These are phyloP conservation scores for Noctua janthe DNA, from an alignment of 2,888 invertebrate species.

Conservation along the genomic window DNA sequence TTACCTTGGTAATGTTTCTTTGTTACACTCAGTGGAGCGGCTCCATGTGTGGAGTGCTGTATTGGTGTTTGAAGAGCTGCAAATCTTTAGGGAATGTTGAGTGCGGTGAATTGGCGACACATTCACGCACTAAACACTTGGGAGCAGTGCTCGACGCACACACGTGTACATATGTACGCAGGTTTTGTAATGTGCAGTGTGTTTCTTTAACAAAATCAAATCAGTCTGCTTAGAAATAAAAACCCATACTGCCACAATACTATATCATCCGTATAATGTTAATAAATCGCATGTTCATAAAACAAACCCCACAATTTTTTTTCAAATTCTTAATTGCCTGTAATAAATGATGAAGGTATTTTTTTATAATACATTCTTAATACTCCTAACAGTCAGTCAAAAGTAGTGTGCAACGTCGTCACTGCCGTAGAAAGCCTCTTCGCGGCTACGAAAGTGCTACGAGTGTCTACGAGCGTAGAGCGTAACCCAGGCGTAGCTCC, in stretches of 20 bases:
- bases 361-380: neutral
- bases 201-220: neutral
- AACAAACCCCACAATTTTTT: neutral
- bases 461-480: slow-evolving; percentile 39
- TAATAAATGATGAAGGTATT: neutral
- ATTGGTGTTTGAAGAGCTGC: neutral
- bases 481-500: slow-evolving; percentile 7
- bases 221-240: neutral
- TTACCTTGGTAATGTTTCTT: neutral
- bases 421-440: slow-evolving; percentile 15
- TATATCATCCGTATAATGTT: neutral
- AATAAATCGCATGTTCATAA: neutral
- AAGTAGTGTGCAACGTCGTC: neutral
- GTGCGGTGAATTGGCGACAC: slow-evolving; percentile 6
- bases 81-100: slow-evolving; percentile 21
- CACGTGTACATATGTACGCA: neutral
- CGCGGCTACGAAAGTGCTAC: slow-evolving; percentile 51
- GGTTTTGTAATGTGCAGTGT: neutral
- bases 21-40: no score
- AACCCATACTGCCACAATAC: no score
- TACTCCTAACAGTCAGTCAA: neutral
- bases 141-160: neutral
- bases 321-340: no score
- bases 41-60: neutral
- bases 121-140: neutral